A percentile compares a stretch with the other conserved stretches of the same genome.
Conservation (phyloP, 2,888 invertebrate genomes). For the Chymomyza fuscimana region DNA sequence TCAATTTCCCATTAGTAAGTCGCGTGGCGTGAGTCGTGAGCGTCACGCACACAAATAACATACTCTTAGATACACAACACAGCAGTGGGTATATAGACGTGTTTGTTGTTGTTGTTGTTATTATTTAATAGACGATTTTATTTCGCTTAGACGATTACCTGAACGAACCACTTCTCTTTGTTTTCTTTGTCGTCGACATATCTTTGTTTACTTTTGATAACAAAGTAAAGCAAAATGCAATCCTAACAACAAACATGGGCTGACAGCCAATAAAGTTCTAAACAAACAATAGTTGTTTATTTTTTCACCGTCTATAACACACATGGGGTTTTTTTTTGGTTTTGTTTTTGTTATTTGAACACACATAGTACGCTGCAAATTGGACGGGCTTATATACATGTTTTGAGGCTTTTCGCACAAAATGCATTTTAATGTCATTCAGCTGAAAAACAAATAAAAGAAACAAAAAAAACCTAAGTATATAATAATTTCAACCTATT, state of each 20-base stretch:
- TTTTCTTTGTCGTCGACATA: slow-evolving; percentile 10
- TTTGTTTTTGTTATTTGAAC: slow-evolving; percentile 22
- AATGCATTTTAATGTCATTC: slow-evolving; percentile 40
- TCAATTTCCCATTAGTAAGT: too few species aligned
- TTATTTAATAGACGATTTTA: slow-evolving; percentile 37
- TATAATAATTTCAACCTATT: slow-evolving; percentile 49
- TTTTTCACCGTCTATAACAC: not conserved
- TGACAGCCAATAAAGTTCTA: slow-evolving; percentile 12
- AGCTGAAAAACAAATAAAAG: slow-evolving; percentile 24
- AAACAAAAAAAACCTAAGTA: slow-evolving; percentile 4
- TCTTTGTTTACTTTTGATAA: slow-evolving; percentile 44
- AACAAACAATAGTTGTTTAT: slow-evolving; percentile 15
- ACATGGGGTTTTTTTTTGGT: not conserved
- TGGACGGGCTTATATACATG: slow-evolving; percentile 13
- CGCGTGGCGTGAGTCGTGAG: too few species aligned
- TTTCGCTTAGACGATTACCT: slow-evolving; percentile 28
- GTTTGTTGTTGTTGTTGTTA: not conserved
- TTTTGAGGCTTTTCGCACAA: slow-evolving; percentile 45
- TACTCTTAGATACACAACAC: too few species aligned
- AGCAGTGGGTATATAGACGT: too few species aligned
- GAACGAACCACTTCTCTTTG: slow-evolving; percentile 32
- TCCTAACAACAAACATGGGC: slow-evolving; percentile 4
- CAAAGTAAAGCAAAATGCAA: slow-evolving; percentile 13
- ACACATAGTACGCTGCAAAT: not conserved
- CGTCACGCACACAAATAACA: too few species aligned